These are phyloP conservation scores for Loris lydekkerianus DNA, from an alignment of 2,797 vertebrate genomes.

Conservation along the genomic window DNA sequence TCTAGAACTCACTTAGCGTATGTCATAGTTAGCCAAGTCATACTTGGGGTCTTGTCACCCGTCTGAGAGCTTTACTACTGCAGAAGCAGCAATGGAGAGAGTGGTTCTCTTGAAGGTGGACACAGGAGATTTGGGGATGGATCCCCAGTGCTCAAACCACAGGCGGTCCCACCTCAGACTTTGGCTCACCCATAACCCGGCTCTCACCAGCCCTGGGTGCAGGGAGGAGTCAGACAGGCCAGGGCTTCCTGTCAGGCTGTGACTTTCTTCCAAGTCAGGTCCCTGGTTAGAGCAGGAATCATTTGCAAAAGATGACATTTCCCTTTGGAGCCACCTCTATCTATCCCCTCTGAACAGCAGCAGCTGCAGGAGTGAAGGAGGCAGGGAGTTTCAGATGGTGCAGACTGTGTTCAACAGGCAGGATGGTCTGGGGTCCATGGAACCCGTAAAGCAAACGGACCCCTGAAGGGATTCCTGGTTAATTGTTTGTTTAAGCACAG, in stretches of 20 bases:
- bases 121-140: neutral
- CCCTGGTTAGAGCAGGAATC: neutral
- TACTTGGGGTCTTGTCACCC: slow-evolving; percentile 81
- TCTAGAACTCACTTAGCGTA: slow-evolving; percentile 77
- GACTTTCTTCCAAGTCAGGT: neutral
- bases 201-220: accelerated
- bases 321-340: neutral
- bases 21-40: slow-evolving; percentile 82
- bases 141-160: neutral
- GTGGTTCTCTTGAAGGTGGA: slow-evolving; percentile 47
- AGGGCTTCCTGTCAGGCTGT: no score
- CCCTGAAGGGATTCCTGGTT: neutral
- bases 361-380: neutral
- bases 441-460: accelerated
- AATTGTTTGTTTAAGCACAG: no score
- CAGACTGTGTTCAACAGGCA: neutral
- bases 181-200: neutral
- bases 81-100: neutral
- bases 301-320: accelerated
- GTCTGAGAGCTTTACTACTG: neutral
- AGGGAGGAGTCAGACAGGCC: neutral
- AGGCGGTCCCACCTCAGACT: neutral
- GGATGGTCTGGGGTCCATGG: accelerated
- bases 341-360: no score
- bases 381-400: accelerated